Base-by-base conservation (phyloP, 2,797 vertebrate species). In the Danio aesculapii region DNA sequence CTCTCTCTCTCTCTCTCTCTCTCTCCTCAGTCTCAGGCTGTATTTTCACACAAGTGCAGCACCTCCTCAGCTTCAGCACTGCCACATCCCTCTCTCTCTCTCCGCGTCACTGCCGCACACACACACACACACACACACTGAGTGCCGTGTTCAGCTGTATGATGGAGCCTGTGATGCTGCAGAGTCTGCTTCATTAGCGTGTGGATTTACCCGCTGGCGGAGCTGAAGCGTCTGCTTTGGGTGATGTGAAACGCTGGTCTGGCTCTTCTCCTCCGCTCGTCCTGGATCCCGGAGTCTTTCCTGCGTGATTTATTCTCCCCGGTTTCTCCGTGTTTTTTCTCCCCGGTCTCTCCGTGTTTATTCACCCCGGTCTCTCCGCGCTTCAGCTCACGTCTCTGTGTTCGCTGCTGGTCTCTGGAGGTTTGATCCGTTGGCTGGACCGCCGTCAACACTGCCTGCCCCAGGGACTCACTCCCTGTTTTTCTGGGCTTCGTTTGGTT, bases 1-100 rank as follows among this genome's bases (percentile, higher is more conserved):
- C 72, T 76, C 63, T 9, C 8, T 75, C 63, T 74, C 17, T 44
- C 69, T 64, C 81, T 58, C 63, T 81, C 66, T 85, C 67, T 49
- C 62, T 82, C 74, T 80, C 66, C 63, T 68, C 62, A 68, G 67
- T 84, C 79, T 77, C 69, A 61, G 69, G 62, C 55, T 69, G 59
- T 81, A 58, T 61, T 64, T 79, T 73, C 74, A 80, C 63, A 72
- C 53, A 17, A 84, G 75, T 47, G 30, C 30, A 21, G 67, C 41
- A 8, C 70, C 75, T 50, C 79, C 6, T 74, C 63, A 43, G 81
- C 77, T 53, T 61, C 77, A 64, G 49, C 70, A 75, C 74, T 75
- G 77, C 63, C 69, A 80, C 61, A 17, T 72, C 72, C 64, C 47
- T 82, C 63, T 47, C 10, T 77, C 69, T 72, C 67, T 79, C 53